Evolutionary conservation across 2,888 invertebrate species (phyloP).

Genomic region (Prosapia bicincta): DNA sequence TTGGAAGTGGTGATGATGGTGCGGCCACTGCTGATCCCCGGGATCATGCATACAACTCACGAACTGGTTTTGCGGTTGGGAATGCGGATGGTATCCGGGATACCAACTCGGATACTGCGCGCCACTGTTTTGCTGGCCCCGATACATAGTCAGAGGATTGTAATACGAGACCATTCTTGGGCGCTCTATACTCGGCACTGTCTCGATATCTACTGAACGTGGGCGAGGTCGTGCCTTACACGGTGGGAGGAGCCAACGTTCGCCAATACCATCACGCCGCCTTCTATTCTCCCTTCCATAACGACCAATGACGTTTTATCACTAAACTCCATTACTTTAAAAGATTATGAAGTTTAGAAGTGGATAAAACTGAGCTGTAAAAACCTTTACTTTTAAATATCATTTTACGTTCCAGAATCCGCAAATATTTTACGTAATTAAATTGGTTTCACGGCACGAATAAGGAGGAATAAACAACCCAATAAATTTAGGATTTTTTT

Average conservation of each 20-base stretch:
- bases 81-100: constrained; percentile 45
- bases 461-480: neutral
- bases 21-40: constrained; percentile 30
- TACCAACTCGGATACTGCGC: constrained; percentile 17
- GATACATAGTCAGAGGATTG: constrained; percentile 23
- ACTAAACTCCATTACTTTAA: constrained; percentile 2
- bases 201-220: neutral
- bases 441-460: neutral
- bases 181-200: neutral
- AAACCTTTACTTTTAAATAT: neutral
- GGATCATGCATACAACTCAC: constrained; percentile 37
- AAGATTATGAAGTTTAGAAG: neutral
- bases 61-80: constrained; percentile 45
- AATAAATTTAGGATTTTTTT: too few relatives aligned
- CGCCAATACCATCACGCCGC: neutral
- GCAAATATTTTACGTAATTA: neutral
- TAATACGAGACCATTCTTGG: constrained; percentile 17
- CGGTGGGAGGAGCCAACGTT: neutral
- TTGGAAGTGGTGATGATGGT: constrained; percentile 16
- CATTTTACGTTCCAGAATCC: neutral
- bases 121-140: constrained; percentile 13
- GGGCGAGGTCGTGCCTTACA: neutral
- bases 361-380: neutral
- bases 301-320: neutral
- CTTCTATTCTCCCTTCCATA: neutral